Base-by-base conservation (phyloP, 2,797 vertebrate species). In the Danio choprae region DNA sequence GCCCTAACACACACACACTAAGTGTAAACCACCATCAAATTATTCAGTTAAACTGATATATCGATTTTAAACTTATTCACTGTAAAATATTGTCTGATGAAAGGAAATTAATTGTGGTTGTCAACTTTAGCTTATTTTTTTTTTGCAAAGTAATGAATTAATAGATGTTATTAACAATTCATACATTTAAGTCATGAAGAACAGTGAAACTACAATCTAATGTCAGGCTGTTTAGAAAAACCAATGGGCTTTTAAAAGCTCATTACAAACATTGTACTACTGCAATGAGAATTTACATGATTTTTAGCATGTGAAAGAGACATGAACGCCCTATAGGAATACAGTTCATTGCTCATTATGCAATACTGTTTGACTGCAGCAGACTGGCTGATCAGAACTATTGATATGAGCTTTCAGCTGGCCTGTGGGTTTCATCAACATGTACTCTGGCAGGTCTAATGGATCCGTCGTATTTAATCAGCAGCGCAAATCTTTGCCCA, bases 381-480 rank as follows among this genome's bases (percentile, higher is more conserved):
- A 7, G 36, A 12, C 36, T 51, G 50, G 16, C 48, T 12, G 6
- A 70, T 51, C 13, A 3, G 16, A 71, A 29, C 56, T 4, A 43
- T 48, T 68, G 53, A 9, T 22, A 5, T 5, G 20, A n/a, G 8
- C 0, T n/a, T 6, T 46, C n/a, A 41, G n/a, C n/a, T 36, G 4
- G 41, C n/a, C 51, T 8, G 38, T 69, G 20, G 16, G 20, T 9
- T 74, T 79, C 53, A 9, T 74, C 44, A 63, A 15, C 8, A 16
- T 48, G 3, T n/a, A 11, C 15, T 58, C 10, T 58, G 58, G 29
- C 60, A 2, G 40, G 46, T 74, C 74, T 50, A 53, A 69, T 67
- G 44, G 50, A 36, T 20, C n/a, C 36, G 4, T n/a, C 12, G 41
- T n/a, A 0, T 72, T 60, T 60, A 65, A 83, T 76, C 77, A 71